Percentiles rank a stretch among this genome's conserved stretches.
These are phyloP conservation scores for Botrylloides violaceus DNA, from an alignment of 23 tunicate genomes.

Conservation along the genomic window DNA sequence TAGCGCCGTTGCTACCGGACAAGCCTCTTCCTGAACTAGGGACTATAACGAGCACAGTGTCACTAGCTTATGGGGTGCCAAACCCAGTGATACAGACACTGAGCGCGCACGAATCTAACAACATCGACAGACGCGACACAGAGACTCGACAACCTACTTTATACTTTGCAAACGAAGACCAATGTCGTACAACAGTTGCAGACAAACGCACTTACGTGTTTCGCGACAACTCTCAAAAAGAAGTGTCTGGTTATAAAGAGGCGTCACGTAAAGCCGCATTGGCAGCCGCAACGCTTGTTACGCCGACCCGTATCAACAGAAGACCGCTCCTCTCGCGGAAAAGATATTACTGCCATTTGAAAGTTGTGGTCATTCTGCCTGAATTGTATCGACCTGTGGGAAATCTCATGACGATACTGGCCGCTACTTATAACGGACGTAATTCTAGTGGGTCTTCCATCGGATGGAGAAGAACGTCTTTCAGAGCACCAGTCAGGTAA, in stretches of 20 bases:
- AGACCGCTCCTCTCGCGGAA: slow-evolving; percentile 9
- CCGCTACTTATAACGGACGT: neutral
- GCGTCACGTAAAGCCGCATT: neutral
- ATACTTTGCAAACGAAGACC: slow-evolving; percentile 60
- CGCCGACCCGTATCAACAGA: neutral
- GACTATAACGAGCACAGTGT: slow-evolving; percentile 6
- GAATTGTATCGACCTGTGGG: neutral
- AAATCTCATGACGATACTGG: slow-evolving; percentile 3
- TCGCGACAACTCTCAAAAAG: slow-evolving; percentile 32
- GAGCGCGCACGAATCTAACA: neutral
- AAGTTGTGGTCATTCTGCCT: slow-evolving; percentile 3
- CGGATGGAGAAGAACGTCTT: slow-evolving; percentile 14
- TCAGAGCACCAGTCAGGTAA: slow-evolving; percentile 9
- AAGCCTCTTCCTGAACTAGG: slow-evolving; percentile 65
- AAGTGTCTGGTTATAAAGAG: neutral
- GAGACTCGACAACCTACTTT: slow-evolving; percentile 18
- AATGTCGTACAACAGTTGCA: slow-evolving; percentile 55
- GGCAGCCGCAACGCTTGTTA: neutral
- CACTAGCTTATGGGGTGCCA: neutral
- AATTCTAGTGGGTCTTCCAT: neutral
- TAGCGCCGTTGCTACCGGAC: slow-evolving; percentile 59
- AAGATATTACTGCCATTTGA: slow-evolving; percentile 29
- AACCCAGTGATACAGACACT: slow-evolving; percentile 11
- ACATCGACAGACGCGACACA: slow-evolving; percentile 16
- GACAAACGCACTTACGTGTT: slow-evolving; percentile 61